Evolutionary conservation across 2,888 invertebrate genomes (phyloP), one percentile per base, ranked within the genome.

Genomic region (Panzeria rudis): DNA sequence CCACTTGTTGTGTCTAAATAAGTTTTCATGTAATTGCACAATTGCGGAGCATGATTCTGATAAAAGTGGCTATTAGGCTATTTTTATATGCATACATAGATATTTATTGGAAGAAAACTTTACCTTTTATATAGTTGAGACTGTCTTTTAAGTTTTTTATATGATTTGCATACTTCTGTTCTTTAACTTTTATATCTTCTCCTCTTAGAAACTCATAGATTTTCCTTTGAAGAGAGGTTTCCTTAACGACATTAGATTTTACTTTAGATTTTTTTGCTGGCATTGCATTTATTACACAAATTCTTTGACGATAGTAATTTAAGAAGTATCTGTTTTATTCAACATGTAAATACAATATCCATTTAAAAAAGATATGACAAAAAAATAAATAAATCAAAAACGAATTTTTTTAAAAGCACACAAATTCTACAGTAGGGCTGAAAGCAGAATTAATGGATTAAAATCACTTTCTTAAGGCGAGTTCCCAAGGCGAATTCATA

Each of bases 61-160:
- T 13, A 23, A 2, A 47, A 23, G 7, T 3, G 3, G 66, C 13
- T 56, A 25, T 47, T 23, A n/a, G 8, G 0, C 0, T 41, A 0
- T 7, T 25, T 41, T 15, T 13, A 29, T 23, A 2, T 20, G 50
- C 3, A 50, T 6, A 9, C 17, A 17, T 50, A 9, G 0, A 17
- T 7, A 7, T 50, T 5, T 15, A 11, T 0, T 9, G 0, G 0
- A 0, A 32, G 15, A 15, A 9, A 29, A 17, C 9, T 23, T 84
- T 87, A 90, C 91, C 88, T 15, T 84, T 87, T 3, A 91, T 77
- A 0, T 88, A 84, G 3, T 64, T 76, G 13, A 84, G 71, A 73
- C 89, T 87, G 0, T 78, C 38, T 41, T 72, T 61, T 2, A 90
- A 56, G 73, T 91, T 90, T n/a, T 59, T 82, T 47, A 91, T 50